These are phyloP conservation scores for Blastobasis lacticolella DNA, from an alignment of 2,888 invertebrate species.

Conservation along the genomic window DNA sequence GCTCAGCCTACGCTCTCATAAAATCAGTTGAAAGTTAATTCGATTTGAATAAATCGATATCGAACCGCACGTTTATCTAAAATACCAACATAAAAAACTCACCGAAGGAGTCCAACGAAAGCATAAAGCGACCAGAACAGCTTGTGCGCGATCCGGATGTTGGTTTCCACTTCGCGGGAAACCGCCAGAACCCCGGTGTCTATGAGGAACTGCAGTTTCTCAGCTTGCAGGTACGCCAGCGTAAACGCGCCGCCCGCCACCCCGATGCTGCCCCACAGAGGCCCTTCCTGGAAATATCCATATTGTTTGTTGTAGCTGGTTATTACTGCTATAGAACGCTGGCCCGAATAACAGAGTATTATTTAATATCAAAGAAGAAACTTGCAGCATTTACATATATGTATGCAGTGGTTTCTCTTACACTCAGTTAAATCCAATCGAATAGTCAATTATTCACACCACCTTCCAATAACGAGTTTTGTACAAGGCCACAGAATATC, in stretches of 20 bases:
- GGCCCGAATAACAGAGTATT: not conserved
- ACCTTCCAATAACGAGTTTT: no score
- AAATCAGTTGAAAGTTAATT: no score
- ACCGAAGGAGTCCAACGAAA: slow-evolving; percentile 82
- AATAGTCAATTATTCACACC: no score
- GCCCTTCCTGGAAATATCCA: slow-evolving; percentile 40
- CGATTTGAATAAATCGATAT: no score
- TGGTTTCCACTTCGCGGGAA: slow-evolving; percentile 67
- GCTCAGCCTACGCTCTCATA: no score
- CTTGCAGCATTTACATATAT: no score
- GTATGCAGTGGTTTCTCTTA: no score
- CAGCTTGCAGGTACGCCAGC: slow-evolving; percentile 85
- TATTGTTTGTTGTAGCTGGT: not conserved
- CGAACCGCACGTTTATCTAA: no score
- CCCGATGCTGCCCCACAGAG: slow-evolving; percentile 72
- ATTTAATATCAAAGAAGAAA: not conserved
- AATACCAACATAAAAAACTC: slow-evolving; percentile 21
- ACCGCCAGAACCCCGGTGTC: slow-evolving; percentile 79
- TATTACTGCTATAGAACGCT: not conserved
- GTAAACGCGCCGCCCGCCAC: slow-evolving; percentile 81
- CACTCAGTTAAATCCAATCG: no score
- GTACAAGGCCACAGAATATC: no score
- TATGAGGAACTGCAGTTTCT: slow-evolving; percentile 88
- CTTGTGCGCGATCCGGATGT: slow-evolving; percentile 80
- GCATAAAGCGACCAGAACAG: slow-evolving; percentile 84